These are phyloP conservation scores for Drosophila putrida DNA, from an alignment of 2,888 invertebrate genomes.

Conservation along the genomic window DNA sequence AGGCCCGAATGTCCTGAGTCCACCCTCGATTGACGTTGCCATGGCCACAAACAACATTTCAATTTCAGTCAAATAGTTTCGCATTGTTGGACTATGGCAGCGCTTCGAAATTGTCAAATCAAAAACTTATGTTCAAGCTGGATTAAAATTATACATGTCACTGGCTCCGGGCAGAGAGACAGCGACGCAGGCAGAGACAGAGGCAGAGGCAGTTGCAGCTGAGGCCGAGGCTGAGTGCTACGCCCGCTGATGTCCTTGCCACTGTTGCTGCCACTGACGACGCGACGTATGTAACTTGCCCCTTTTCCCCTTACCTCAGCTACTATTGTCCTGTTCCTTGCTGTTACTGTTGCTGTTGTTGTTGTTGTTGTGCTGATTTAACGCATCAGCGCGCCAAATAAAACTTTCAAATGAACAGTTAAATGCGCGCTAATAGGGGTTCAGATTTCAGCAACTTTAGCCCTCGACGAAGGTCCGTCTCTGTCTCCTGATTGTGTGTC, in stretches of 20 bases:
- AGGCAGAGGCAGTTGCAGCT: constrained; percentile 16
- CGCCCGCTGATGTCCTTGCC: constrained; percentile 20
- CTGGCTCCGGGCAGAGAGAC: constrained; percentile 43
- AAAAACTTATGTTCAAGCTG: constrained; percentile 84
- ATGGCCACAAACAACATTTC: constrained; percentile 75
- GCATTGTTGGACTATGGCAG: constrained; percentile 39
- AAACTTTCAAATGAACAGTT: constrained; percentile 85
- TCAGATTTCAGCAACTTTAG: constrained; percentile 80
- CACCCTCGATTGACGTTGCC: constrained; percentile 63
- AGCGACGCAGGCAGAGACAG: not conserved
- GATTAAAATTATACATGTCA: constrained; percentile 84
- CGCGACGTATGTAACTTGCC: constrained; percentile 20
- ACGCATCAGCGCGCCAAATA: constrained; percentile 83
- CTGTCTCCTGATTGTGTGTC: constrained; percentile 14
- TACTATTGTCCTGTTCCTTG: constrained; percentile 36
- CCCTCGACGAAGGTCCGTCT: constrained; percentile 35
- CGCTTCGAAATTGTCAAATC: constrained; percentile 76
- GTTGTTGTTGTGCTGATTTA: constrained; percentile 82
- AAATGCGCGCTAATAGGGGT: constrained; percentile 85
- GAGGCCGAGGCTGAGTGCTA: constrained; percentile 36
- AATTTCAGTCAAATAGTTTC: constrained; percentile 80
- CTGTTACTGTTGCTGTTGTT: constrained; percentile 27
- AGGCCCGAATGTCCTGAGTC: constrained; percentile 26
- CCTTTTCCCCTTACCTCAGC: constrained; percentile 11
- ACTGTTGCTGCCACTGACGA: constrained; percentile 20